Evolutionary conservation across 2,888 invertebrate species (phyloP), one percentile per base, ranked within the genome.

Genomic region (Lobophora halterata): DNA sequence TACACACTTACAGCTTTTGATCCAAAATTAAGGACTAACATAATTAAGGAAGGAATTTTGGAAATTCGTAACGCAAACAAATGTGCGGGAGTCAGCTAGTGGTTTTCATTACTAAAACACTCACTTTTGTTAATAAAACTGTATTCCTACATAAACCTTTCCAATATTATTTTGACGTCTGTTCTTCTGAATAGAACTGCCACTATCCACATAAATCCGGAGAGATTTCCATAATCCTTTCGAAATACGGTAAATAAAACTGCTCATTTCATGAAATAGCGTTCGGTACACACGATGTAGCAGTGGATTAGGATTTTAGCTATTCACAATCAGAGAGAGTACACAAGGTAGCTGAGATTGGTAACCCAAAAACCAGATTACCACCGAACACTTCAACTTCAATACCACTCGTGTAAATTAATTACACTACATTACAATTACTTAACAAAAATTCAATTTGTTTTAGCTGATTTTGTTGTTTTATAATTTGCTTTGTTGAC

Each of bases 391-490:
- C 33, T 45, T 34, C 31, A 46, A 41, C 47, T 44, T 27, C 43
- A 49, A 50, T 48, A 52, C 45, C 30, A 42, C 25, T 46, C 16
- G 39, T 51, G 49, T 55, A 55, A n/a, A 58, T 56, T 60, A 55
- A 59, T 55, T 52, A 45, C 45, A 42, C 20, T 48, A 50, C 47
- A 53, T 35, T 46, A 34, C 46, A 64, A 55, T 46, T 41, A 54
- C 31, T 48, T 30, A 6, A 48, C 51, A 48, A 53, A 58, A 49
- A 52, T 54, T 51, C n/a, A 49, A 58, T 58, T 56, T 58, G 42
- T 36, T 23, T 27, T 47, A 49, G 57, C 58, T 55, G 37, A 52
- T 55, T 56, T 51, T 56, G 16, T 28, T 34, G 24, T 33, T 38
- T 29, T 38, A 31, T 32, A 7, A 10, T 11, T 11, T 19, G n/a